Evolutionary conservation across 2,888 invertebrate species (phyloP).

Genomic region (Cephonodes hylas): DNA sequence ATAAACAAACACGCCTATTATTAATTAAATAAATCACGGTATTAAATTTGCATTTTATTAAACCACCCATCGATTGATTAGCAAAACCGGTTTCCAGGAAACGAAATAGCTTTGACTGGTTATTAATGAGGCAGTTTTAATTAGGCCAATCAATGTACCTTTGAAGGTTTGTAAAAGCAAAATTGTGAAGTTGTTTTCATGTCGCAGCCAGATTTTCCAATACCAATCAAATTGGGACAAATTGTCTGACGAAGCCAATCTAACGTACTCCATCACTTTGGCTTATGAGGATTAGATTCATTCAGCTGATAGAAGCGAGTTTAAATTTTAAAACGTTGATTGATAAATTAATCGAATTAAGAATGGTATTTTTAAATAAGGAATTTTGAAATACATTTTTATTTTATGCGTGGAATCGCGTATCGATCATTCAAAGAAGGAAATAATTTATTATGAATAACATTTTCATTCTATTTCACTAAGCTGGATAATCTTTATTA

Average conservation of each 20-base stretch:
- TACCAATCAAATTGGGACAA: slow-evolving; percentile 75
- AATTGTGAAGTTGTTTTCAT: slow-evolving; percentile 63
- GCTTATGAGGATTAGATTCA: slow-evolving; percentile 65
- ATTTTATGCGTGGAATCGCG: neutral
- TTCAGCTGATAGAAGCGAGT: slow-evolving; percentile 36
- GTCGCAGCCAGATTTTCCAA: slow-evolving; percentile 65
- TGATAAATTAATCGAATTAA: slow-evolving; percentile 24
- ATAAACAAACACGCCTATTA: too few species aligned
- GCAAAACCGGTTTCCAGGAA: neutral
- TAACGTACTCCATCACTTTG: slow-evolving; percentile 47
- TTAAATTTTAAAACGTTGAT: slow-evolving; percentile 22
- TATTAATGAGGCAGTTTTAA: slow-evolving; percentile 17
- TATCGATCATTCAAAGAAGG: neutral
- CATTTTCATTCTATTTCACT: neutral
- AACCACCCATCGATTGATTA: neutral
- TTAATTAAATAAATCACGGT: neutral
- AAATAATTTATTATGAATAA: neutral
- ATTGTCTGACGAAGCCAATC: slow-evolving; percentile 58
- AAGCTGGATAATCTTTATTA: neutral
- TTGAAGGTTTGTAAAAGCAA: slow-evolving; percentile 54
- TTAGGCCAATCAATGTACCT: slow-evolving; percentile 50
- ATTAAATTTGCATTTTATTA: neutral
- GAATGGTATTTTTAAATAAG: too few species aligned
- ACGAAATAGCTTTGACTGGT: neutral
- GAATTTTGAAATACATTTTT: too few species aligned